Evolutionary conservation across 2,888 invertebrate genomes (phyloP).

Genomic region (Mesodorylaimus sp.): DNA sequence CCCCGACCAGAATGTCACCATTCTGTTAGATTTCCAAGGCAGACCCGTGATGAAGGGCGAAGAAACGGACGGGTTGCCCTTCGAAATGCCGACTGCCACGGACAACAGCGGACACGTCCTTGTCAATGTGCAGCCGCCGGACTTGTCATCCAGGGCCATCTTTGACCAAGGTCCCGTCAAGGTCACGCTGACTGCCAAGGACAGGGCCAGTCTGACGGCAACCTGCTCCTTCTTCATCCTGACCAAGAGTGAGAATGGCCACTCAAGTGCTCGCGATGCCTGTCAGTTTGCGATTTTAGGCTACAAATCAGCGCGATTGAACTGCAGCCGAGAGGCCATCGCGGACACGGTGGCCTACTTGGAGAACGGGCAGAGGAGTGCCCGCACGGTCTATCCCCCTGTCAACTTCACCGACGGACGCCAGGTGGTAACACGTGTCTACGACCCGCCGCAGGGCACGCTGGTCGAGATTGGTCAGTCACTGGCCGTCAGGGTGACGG

Average conservation of each 20-base stretch:
- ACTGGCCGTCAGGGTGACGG: not conserved
- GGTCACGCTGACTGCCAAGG: not conserved
- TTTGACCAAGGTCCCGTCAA: not conserved
- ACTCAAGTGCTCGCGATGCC: no score
- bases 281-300: no score
- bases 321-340: no score
- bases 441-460: not conserved
- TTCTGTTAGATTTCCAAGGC: no score
- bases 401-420: not conserved
- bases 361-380: no score
- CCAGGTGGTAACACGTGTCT: not conserved
- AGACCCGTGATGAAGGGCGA: not conserved
- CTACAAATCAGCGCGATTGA: no score
- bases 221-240: not conserved
- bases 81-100: not conserved
- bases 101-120: not conserved
- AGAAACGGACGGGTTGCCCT: not conserved
- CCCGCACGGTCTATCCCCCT: no score
- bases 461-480: not conserved
- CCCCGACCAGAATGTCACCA: no score
- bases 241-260: no score
- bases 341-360: no score
- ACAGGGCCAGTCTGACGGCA: not conserved
- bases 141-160: not conserved
- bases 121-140: not conserved